Evolutionary conservation across 2,888 invertebrate genomes (phyloP), one percentile per base, ranked within the genome.

Genomic region (Coecobrya sp.): DNA sequence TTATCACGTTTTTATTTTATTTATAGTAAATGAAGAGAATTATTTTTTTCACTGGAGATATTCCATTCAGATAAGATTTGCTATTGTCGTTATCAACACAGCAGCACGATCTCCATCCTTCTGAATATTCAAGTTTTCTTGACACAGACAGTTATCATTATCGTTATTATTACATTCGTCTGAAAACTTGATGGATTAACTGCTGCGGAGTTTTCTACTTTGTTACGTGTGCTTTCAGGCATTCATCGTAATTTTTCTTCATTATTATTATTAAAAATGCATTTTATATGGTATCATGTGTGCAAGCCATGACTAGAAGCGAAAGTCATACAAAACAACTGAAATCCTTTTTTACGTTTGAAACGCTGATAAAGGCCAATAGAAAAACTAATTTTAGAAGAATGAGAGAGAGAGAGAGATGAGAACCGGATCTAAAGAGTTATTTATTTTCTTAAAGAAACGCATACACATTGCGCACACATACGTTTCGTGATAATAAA

Each of bases 171-270:
- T 81, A 82, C 55, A 49, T 88, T 84, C 59, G 42, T 73, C n/a
- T 81, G 81, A 68, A 81, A 84, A 73, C 84, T 89, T 89, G 89
- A 89, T 89, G 89, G 89, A 89, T 89, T 89, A 89, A 89, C 82
- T 89, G 73, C 76, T 70, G 55, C 22, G 7, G 55, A 65, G 8
- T 30, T 86, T 55, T 73, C 55, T 16, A 70, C 76, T 76, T 76
- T 49, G 55, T 65, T 86, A 68, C 86, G 59, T 27, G 86, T 86
- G 65, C 42, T 86, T 70, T 86, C 49, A 59, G 52, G 82, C 84
- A 62, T 84, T 7, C 65, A 62, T 84, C 59, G 11, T 59, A 0
- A 19, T 45, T 42, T 7, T 55, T 55, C 7, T 19, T n/a, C 55
- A 42, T 42, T 19, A 42, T 84, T 62, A 59, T 82, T 59, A 65